Evolutionary conservation across 2,113 vertebrate species (phyloP), one percentile per base, ranked within the genome.

Genomic region (Archilochus colubris): DNA sequence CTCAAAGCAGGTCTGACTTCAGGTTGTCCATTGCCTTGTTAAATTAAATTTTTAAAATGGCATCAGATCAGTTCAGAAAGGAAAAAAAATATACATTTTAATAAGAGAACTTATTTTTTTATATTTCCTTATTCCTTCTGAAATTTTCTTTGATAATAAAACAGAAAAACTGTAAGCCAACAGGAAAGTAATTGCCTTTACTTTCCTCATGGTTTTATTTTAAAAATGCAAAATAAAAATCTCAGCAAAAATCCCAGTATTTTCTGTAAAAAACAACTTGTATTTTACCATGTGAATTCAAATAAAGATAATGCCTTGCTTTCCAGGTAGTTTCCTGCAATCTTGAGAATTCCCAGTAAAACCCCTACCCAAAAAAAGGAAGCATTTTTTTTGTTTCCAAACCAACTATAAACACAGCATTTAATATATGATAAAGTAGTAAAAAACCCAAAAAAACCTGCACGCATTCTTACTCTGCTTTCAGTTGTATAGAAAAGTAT

Each of bases 181-280:
- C 31, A 28, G 4, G 12, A 69, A 87, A 75, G 62, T 18, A 89
- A 36, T 36, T 77, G 7, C 8, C 15, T 72, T 50, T 36, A 38
- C 25, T 84, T 91, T 66, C 8, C 54, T 88, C 28, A 31, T 13
- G 3, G 25, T 78, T 90, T 63, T 18, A 38, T 74, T 78, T 27
- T 3, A 70, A 75, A 70, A 46, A 9, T 66, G 4, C 46, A 62
- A 55, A 82, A 15, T 1, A 25, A 61, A 78, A 51, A 18, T 11
- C 10, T 25, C 21, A 24, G 14, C 3, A 70, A 68, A 82, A 63
- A 0, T 1, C 2, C 0, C 11, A 38, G 1, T 36, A 28, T 55
- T 75, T 54, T 68, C 1, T 33, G 44, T 15, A 59, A 82, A 64
- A 77, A 30, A 2, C 7, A 44, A 1, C 6, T 53, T 43, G 9